Base-by-base conservation (phyloP, 2,888 invertebrate genomes). In the Tanypteryx hageni region DNA sequence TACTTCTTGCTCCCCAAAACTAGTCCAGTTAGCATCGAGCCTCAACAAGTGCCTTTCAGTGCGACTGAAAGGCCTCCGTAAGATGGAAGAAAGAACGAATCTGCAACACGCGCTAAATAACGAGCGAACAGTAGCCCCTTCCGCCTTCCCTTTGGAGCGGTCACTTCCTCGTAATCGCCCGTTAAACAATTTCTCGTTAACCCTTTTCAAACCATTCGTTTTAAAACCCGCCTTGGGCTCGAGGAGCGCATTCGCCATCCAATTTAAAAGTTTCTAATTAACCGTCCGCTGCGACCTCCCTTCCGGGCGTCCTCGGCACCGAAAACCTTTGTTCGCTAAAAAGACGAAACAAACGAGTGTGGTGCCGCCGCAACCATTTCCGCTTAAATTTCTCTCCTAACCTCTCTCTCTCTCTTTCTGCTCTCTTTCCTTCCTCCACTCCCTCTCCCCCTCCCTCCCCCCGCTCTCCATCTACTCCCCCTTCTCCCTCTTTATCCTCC, bases 261-360 rank as follows among this genome's bases (percentile, higher is more conserved):
- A 68, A 61, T 18, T 64, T 89, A 64, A 68, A 89, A 27, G 64
- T 89, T 89, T 89, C 89, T 64, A 89, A 89, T 89, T 89, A 89
- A 64, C 31, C 89, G 76, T 1, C 5, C 44, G 44, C 5, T 44
- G 44, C 86, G 18, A 27, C 59, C 86, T 85, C 27, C 85, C 58
- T 58, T 27, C 86, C 86, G 44, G 31, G 86, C 31, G 83, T 10
- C 57, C 83, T n/a, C 57, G 56, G 56, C 16, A 83, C 58, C 89
- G 61, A 59, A 86, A 61, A 61, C 59, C 59, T 59, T 86, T 86
- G 59, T n/a, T 61, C 13, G 89, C 64, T 44, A 44, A 8, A 18
- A 64, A 56, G 44, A 68, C 89, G 86, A 58, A 58, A 89, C 89
- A 89, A 89, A 89, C 64, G 68, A 89, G 27, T 31, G 31, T 31